These are phyloP conservation scores for Macrochelys suwanniensis DNA, from an alignment of 2,797 vertebrate species.

Conservation along the genomic window DNA sequence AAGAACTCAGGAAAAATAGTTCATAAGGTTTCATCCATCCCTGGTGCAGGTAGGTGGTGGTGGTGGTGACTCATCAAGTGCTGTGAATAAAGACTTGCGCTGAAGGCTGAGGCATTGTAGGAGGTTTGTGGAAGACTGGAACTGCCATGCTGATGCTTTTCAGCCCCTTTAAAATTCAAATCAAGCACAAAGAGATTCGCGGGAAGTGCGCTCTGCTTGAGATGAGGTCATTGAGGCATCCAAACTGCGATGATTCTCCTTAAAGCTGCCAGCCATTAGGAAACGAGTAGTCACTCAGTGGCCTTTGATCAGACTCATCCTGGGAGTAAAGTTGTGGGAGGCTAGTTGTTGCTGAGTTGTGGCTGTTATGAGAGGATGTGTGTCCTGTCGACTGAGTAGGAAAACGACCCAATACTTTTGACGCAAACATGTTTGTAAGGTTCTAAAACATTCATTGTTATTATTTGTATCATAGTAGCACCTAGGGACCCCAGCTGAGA, in stretches of 20 bases:
- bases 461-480: neutral
- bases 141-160: slow-evolving; percentile 45
- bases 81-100: neutral
- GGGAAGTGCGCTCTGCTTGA: neutral
- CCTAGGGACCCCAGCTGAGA: neutral
- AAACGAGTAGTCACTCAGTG: neutral
- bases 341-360: neutral
- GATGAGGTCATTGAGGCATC: neutral
- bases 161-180: neutral
- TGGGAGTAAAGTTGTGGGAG: slow-evolving; percentile 16
- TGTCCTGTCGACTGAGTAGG: neutral
- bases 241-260: neutral
- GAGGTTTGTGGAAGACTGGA: neutral
- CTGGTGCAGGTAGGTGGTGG: neutral
- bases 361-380: neutral
- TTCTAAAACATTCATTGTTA: neutral
- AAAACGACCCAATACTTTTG: neutral
- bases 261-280: neutral
- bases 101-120: neutral
- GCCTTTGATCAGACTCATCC: neutral
- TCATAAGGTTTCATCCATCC: neutral
- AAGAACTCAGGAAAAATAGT: neutral
- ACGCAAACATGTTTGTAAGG: neutral
- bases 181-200: neutral
- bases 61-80: fast-evolving